phyloP scores from a whole-genome alignment of 2,888 invertebrate genomes.

The Ptychoptera albimana region DNA sequence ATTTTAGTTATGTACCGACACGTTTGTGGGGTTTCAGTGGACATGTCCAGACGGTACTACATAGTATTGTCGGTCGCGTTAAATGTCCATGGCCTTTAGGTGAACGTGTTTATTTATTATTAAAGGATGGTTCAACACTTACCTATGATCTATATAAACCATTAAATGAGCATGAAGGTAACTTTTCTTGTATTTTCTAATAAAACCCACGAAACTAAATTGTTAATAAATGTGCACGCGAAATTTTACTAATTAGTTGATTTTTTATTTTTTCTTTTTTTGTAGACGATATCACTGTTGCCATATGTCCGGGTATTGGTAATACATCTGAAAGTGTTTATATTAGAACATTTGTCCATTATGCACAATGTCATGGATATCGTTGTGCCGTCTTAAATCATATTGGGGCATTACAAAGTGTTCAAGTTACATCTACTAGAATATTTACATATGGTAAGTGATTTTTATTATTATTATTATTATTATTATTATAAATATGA shows the following conservation, averaged over 20 bases:
- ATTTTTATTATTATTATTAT: neutral
- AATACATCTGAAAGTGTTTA: constrained; percentile 91
- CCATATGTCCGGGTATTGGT: constrained; percentile 83
- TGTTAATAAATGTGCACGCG: too few relatives aligned
- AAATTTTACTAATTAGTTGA: too few relatives aligned
- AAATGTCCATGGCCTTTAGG: constrained; percentile 81
- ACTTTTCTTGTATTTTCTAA: constrained; percentile 9
- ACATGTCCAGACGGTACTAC: constrained; percentile 84
- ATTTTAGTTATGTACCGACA: constrained; percentile 71
- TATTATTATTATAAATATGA: too few relatives aligned
- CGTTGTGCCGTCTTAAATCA: constrained; percentile 88
- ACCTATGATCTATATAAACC: constrained; percentile 89
- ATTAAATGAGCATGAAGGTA: constrained; percentile 55
- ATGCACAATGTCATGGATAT: constrained; percentile 82
- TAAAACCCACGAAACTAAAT: too few relatives aligned
- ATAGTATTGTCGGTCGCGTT: constrained; percentile 75
- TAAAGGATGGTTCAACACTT: constrained; percentile 74
- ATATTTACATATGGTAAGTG: constrained; percentile 82
- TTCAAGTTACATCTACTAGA: constrained; percentile 70
- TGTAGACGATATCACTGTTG: constrained; percentile 72
- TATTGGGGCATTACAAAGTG: constrained; percentile 73
- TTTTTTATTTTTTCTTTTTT: constrained; percentile 9
- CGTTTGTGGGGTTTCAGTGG: constrained; percentile 91
- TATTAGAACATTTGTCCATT: constrained; percentile 82
- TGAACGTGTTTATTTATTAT: constrained; percentile 55